Base-by-base conservation (phyloP, 2,888 invertebrate genomes). In the Altica lythri region DNA sequence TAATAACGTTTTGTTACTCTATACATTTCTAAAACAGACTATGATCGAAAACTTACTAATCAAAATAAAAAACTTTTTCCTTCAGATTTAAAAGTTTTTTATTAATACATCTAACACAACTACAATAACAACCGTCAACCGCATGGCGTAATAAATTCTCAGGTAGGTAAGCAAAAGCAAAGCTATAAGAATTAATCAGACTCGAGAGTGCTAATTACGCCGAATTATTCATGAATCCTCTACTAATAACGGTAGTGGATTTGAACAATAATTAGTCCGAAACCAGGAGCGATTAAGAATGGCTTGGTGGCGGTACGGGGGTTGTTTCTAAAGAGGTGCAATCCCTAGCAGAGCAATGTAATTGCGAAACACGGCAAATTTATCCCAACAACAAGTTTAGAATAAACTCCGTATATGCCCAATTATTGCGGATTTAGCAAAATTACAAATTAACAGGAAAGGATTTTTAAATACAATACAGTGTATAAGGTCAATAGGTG, bases 221-320 rank as follows among this genome's bases (percentile, higher is more conserved):
- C 47, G 66, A 62, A 65, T 65, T 64, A 66, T 66, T 66, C 64
- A 64, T 62, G 62, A 61, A 63, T 66, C 63, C 60, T 60, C 49
- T 44, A 58, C 62, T 65, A 64, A 64, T 64, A 64, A 60, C 59
- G 53, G 63, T 53, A 60, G 60, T 61, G 59, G 64, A 66, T 65
- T 64, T 56, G 62, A 60, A 62, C 64, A 57, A 64, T 66, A 66
- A 68, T 68, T 68, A 68, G 63, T 60, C 62, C 62, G 62, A 64
- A 64, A 66, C 64, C 64, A 60, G 61, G 63, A 60, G 63, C 63
- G 67, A 67, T 67, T 68, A 66, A 61, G 65, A 63, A 64, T 60
- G 50, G 61, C 51, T 60, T 27, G 49, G 25, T 18, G 45, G 34
- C 16, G 13, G 22, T 10, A 30, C 25, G 9, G 27, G 29, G 44